Evolutionary conservation across 2,113 vertebrate genomes (phyloP), one percentile per base, ranked within the genome.

Genomic region (Sitta europaea): DNA sequence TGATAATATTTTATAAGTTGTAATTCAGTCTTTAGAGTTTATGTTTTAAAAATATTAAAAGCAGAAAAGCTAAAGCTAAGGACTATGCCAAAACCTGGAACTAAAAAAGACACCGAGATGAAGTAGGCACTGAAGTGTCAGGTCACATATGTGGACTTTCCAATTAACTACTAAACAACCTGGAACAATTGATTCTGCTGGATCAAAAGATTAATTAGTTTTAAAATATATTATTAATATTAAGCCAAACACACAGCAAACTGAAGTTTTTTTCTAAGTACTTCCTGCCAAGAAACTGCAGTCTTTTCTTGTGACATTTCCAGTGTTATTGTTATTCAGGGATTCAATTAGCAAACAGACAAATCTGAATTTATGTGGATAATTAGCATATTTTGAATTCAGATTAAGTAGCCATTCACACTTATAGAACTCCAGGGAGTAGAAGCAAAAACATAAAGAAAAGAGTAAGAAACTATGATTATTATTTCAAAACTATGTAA

Each of bases 221-320:
- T 95, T 89, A 95, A 96, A 95, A 74, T 75, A 74, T n/a, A n/a
- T n/a, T n/a, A n/a, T n/a, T n/a, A 95, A 77, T 96, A 97, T 93
- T 92, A 90, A 91, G 47, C 36, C 20, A 94, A 96, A 79, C 71
- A 38, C n/a, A 24, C 24, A 7, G 57, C 76, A 95, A 97, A 95
- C 38, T 89, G 57, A 43, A 3, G 28, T 84, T 96, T 96, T 45
- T 77, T 97, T 94, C 51, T 94, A 96, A 92, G 31, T 57, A 29
- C 73, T 96, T 86, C 83, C 53, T 87, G 45, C 38, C 81, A 96
- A 81, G 15, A 81, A 67, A 74, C 47, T 92, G 29, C 58, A 62
- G 16, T 72, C 42, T 86, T 96, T 96, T 81, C 58, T 81, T 88
- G 70, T 67, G 88, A 95, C 72, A 91, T 96, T 94, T 86, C 71